These are phyloP conservation scores for Thamnophis sirtalis DNA, from an alignment of 2,113 vertebrate genomes.

Conservation along the genomic window DNA sequence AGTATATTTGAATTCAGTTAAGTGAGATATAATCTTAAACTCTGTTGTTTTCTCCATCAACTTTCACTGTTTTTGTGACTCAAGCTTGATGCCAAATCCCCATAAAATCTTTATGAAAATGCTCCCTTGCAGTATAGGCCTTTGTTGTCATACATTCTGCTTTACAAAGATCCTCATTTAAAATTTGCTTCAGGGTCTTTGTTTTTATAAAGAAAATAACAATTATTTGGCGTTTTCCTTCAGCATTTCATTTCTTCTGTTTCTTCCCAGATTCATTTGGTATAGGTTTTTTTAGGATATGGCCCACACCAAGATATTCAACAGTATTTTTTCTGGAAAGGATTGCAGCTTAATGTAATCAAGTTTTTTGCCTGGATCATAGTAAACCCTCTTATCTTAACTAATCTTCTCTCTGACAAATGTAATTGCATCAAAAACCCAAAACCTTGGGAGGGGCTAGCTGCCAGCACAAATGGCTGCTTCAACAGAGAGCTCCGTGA, in stretches of 20 bases:
- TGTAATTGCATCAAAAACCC: background rate
- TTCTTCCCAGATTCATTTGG: background rate
- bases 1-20: background rate
- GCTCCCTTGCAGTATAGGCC: background rate
- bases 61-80: background rate
- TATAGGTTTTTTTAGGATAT: background rate
- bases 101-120: background rate
- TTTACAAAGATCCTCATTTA: background rate
- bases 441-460: too few relatives aligned
- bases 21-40: background rate
- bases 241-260: background rate
- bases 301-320: background rate
- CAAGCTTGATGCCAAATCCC: background rate
- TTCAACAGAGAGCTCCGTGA: too few relatives aligned
- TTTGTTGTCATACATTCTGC: background rate
- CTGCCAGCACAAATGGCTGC: too few relatives aligned
- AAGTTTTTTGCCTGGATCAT: background rate
- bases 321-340: background rate
- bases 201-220: background rate
- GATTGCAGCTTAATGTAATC: background rate
- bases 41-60: background rate
- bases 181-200: background rate
- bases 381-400: background rate
- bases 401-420: background rate
- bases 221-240: background rate